phyloP scores from a whole-genome alignment of 2,113 vertebrate genomes.

The Pogona vitticeps region DNA sequence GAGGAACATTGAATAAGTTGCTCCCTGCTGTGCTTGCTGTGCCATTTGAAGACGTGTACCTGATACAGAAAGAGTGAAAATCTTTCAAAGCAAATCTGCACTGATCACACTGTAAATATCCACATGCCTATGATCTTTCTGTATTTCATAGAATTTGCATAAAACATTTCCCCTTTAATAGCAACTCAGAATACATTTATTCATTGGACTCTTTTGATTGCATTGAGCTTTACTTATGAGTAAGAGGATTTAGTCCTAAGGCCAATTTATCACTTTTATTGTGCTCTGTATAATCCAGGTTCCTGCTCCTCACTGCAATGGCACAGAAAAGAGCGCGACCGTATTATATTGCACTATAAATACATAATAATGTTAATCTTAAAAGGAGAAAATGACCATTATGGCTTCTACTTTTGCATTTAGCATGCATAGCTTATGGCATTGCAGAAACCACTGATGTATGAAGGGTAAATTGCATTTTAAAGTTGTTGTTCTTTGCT shows the following conservation, averaged over 20 bases:
- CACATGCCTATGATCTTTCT: not conserved
- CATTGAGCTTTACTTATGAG: slow-evolving; percentile 1
- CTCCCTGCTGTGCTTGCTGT: too few species aligned
- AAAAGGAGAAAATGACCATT: slow-evolving; percentile 48
- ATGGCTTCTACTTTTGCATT: slow-evolving; percentile 30
- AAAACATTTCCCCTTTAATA: not conserved
- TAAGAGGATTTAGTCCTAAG: not conserved
- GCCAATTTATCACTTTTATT: slow-evolving; percentile 32
- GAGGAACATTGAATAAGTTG: too few species aligned
- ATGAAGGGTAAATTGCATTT: slow-evolving; percentile 54
- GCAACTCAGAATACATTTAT: not conserved
- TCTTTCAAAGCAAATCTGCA: not conserved
- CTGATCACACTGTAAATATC: not conserved
- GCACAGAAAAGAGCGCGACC: slow-evolving; percentile 36
- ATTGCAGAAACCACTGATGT: slow-evolving; percentile 34
- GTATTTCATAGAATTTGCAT: slow-evolving; percentile 21
- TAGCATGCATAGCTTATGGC: slow-evolving; percentile 35
- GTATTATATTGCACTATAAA: slow-evolving; percentile 53
- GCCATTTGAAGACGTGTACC: too few species aligned
- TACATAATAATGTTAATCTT: slow-evolving; percentile 58
- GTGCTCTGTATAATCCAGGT: slow-evolving; percentile 33
- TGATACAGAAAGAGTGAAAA: not conserved
- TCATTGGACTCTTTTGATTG: not conserved
- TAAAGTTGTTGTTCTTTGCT: slow-evolving; percentile 43
- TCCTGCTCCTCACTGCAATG: not conserved